Evolutionary conservation across 2,797 vertebrate genomes (phyloP).

Genomic region (Epinephelus coioides): DNA sequence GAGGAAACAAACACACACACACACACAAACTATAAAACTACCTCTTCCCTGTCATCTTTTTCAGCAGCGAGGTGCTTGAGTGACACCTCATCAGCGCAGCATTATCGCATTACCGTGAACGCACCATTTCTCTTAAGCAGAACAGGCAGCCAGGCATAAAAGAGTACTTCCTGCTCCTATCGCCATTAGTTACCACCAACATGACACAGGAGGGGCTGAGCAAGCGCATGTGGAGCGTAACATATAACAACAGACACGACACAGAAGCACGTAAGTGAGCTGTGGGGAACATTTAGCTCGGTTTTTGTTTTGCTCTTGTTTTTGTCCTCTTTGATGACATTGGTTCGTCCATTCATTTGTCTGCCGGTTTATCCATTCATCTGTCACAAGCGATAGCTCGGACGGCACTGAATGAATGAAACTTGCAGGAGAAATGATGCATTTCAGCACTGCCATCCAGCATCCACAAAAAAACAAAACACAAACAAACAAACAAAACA

Average conservation of each 20-base stretch:
- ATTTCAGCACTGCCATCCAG: conserved; percentile 27
- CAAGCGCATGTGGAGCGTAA: neutral
- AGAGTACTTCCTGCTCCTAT: conserved; percentile 38
- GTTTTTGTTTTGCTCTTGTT: conserved; percentile 3
- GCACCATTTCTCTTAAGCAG: conserved; percentile 55
- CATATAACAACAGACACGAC: neutral
- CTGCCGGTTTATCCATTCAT: conserved; percentile 27
- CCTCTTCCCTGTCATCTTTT: conserved; percentile 24
- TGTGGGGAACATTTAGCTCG: neutral
- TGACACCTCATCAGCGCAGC: conserved; percentile 66
- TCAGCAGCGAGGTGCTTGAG: conserved; percentile 42
- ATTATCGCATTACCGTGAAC: conserved; percentile 53
- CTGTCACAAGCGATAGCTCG: conserved; percentile 16
- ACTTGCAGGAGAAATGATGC: conserved; percentile 12
- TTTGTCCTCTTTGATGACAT: neutral
- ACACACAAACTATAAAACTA: conserved; percentile 6
- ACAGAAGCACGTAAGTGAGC: neutral
- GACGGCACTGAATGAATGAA: conserved; percentile 25
- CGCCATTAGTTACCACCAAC: conserved; percentile 43
- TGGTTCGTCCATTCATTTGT: conserved; percentile 22
- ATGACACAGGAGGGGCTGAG: conserved; percentile 25
- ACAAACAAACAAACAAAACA: conserved; percentile 10
- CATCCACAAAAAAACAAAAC: conserved; percentile 19
- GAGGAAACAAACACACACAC: conserved; percentile 21
- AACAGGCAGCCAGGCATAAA: conserved; percentile 44